Evolutionary conservation across 2,113 vertebrate species (phyloP).

Genomic region (Mirza zaza): DNA sequence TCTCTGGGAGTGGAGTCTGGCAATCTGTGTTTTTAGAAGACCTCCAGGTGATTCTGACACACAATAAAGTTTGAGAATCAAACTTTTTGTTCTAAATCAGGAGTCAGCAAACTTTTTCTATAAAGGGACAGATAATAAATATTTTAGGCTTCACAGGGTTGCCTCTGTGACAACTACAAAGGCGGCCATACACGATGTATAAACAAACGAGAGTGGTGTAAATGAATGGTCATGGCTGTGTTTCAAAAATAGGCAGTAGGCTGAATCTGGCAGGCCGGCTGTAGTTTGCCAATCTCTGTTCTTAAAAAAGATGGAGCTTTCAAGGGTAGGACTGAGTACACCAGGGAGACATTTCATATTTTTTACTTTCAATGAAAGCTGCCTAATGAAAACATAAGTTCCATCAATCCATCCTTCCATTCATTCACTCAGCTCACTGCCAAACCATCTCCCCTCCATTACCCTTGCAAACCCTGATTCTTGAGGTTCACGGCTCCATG

Average conservation of each 20-base stretch:
- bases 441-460: not conserved
- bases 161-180: not conserved
- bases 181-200: not conserved
- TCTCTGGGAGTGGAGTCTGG: not conserved
- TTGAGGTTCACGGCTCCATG: not conserved
- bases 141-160: not conserved
- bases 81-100: slow-evolving; percentile 7
- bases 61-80: not conserved
- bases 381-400: not conserved
- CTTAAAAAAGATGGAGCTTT: not conserved
- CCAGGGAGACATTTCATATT: not conserved
- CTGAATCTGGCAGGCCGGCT: not conserved
- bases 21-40: not conserved
- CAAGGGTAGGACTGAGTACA: not conserved
- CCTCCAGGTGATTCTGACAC: not conserved
- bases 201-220: not conserved
- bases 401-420: not conserved
- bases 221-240: not conserved
- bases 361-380: slow-evolving; percentile 25
- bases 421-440: not conserved
- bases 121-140: not conserved
- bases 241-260: not conserved
- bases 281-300: not conserved
- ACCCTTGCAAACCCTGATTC: not conserved
- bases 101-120: slow-evolving; percentile 6